These are phyloP conservation scores for Saturnia japonica DNA, from an alignment of 2,888 invertebrate genomes.

Conservation along the genomic window DNA sequence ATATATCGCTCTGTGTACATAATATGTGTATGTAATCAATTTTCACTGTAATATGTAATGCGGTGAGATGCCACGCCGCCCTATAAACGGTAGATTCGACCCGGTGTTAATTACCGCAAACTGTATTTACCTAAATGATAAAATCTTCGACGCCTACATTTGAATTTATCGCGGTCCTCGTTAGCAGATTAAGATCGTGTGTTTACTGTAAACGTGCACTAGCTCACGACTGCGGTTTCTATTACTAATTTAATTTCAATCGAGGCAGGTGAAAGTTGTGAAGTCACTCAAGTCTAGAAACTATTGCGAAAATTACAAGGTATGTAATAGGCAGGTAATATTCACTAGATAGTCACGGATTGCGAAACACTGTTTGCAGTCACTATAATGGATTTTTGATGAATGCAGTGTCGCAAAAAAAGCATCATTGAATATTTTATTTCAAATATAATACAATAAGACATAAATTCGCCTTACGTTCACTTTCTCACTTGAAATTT, in stretches of 20 bases:
- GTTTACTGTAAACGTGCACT: neutral
- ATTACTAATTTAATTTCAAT: neutral
- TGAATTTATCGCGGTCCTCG: slow-evolving; percentile 41
- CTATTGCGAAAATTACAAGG: neutral
- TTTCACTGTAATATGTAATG: neutral
- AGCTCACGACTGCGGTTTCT: neutral
- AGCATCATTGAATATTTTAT: no score
- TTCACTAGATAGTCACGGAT: no score
- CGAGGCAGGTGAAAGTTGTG: no score
- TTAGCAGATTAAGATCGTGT: slow-evolving; percentile 31
- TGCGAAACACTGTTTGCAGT: no score
- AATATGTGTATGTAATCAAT: neutral
- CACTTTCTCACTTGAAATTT: no score
- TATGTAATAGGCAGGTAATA: no score
- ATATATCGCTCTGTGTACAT: neutral
- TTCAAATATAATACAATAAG: no score
- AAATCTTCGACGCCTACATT: slow-evolving; percentile 41
- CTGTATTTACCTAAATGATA: slow-evolving; percentile 56
- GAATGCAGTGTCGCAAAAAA: no score
- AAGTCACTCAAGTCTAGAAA: neutral
- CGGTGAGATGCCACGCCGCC: neutral
- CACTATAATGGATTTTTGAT: no score
- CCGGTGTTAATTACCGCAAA: slow-evolving; percentile 44
- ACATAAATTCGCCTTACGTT: no score
- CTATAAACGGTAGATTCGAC: neutral